Conservation (phyloP, 2,888 invertebrate genomes). For the Hydroisotoma schaefferi region DNA sequence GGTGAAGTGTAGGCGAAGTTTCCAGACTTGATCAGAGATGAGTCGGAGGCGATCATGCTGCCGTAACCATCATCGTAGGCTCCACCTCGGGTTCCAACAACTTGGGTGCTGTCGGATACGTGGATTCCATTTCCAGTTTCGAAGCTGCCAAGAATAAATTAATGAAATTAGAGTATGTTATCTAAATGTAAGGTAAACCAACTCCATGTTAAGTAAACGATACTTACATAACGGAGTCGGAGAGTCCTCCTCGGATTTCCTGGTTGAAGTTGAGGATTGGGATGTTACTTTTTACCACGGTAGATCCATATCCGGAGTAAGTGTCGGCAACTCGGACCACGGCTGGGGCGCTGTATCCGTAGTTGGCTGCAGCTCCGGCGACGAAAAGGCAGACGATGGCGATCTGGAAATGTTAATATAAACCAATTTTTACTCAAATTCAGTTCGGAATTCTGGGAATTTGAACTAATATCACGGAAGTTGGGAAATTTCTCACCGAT, state of each 20-base stretch:
- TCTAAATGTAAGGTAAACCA: background rate
- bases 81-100: slow-evolving; percentile 14
- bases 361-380: slow-evolving; percentile 25
- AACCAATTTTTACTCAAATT: too few relatives aligned
- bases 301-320: too few relatives aligned
- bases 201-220: background rate
- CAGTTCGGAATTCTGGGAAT: too few relatives aligned
- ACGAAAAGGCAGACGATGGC: slow-evolving; percentile 19
- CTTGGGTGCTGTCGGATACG: slow-evolving; percentile 18
- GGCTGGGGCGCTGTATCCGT: slow-evolving; percentile 8
- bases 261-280: slow-evolving; percentile 30
- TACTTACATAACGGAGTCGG: slow-evolving; percentile 12
- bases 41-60: slow-evolving; percentile 14
- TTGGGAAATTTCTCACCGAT: too few relatives aligned
- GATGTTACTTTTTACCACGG: slow-evolving; percentile 11
- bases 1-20: slow-evolving; percentile 28
- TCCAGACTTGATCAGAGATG: slow-evolving; percentile 24
- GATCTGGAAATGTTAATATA: too few relatives aligned
- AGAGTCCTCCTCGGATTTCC: slow-evolving; percentile 17
- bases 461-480: too few relatives aligned
- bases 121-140: slow-evolving; percentile 33
- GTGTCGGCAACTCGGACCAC: too few relatives aligned
- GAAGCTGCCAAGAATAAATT: slow-evolving; percentile 11
- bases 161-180: background rate
- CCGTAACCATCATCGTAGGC: slow-evolving; percentile 25